phyloP scores from a whole-genome alignment of 1,140 invertebrate genomes.

The Matsumurasca onukii region DNA sequence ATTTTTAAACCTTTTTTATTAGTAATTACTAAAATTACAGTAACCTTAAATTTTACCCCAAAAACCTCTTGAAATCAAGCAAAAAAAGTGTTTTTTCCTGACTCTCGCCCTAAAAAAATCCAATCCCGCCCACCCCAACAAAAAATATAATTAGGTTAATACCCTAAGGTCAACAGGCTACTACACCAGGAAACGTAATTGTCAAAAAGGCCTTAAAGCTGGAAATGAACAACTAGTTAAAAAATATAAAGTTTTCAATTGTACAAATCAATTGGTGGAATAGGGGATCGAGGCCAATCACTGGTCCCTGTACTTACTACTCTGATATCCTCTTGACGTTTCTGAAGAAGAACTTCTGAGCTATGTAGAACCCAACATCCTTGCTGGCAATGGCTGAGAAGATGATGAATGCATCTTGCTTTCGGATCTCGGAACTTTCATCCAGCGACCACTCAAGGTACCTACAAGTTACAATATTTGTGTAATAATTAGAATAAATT shows the following conservation, averaged over 20 bases:
- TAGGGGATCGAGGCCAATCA: too few relatives aligned
- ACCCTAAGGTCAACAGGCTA: neutral
- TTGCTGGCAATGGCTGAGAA: conserved; percentile 44
- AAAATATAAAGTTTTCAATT: neutral
- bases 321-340: conserved; percentile 55
- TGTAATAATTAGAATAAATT: too few relatives aligned
- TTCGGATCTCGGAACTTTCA: conserved; percentile 44
- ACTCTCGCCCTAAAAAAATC: too few relatives aligned
- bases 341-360: conserved; percentile 61
- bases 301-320: conserved; percentile 58
- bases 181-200: neutral
- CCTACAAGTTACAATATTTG: too few relatives aligned
- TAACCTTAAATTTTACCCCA: too few relatives aligned
- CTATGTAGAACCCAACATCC: conserved; percentile 59
- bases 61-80: too few relatives aligned
- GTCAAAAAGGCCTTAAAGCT: neutral
- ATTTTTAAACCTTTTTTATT: too few relatives aligned
- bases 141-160: neutral
- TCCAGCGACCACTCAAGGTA: conserved; percentile 48
- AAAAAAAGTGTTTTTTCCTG: too few relatives aligned
- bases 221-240: neutral
- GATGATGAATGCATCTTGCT: conserved; percentile 44
- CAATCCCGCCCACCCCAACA: neutral
- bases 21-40: too few relatives aligned
- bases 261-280: too few relatives aligned